These are phyloP conservation scores for Uropetala carovei DNA, from an alignment of 2,888 invertebrate genomes.

Conservation along the genomic window DNA sequence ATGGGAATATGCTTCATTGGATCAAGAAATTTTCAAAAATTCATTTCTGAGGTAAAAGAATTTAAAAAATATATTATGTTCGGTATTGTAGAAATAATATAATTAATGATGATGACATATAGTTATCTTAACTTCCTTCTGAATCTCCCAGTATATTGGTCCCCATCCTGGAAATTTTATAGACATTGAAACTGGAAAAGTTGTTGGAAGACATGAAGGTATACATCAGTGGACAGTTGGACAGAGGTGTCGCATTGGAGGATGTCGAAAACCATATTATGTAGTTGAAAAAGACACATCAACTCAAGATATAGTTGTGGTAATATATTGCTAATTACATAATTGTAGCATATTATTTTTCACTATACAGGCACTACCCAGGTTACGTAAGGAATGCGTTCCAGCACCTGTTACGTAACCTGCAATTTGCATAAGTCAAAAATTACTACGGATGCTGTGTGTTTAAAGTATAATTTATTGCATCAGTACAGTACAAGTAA, in stretches of 20 bases:
- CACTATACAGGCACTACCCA: too few relatives aligned
- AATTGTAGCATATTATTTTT: too few relatives aligned
- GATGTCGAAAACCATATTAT: conserved; percentile 83
- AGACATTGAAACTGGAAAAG: conserved; percentile 86
- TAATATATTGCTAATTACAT: too few relatives aligned
- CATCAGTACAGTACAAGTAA: too few relatives aligned
- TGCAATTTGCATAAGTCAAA: too few relatives aligned
- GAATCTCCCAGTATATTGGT: conserved; percentile 84
- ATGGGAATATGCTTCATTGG: conserved; percentile 99
- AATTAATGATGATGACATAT: not conserved
- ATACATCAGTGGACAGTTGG: conserved; percentile 96
- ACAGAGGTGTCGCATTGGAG: conserved; percentile 85
- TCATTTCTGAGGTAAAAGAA: conserved; percentile 87
- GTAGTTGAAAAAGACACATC: conserved; percentile 83
- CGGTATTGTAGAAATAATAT: not conserved
- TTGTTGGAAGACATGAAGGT: conserved; percentile 89
- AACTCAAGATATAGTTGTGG: conserved; percentile 88
- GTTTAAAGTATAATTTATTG: too few relatives aligned
- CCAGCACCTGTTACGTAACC: too few relatives aligned
- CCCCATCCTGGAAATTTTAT: conserved; percentile 88
- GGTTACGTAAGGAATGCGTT: too few relatives aligned
- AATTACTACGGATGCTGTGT: too few relatives aligned
- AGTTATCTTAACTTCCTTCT: not conserved
- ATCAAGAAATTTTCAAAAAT: conserved; percentile 88
- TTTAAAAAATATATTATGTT: not conserved